Conservation (phyloP, 2,888 invertebrate species). For the Antitype chi region DNA sequence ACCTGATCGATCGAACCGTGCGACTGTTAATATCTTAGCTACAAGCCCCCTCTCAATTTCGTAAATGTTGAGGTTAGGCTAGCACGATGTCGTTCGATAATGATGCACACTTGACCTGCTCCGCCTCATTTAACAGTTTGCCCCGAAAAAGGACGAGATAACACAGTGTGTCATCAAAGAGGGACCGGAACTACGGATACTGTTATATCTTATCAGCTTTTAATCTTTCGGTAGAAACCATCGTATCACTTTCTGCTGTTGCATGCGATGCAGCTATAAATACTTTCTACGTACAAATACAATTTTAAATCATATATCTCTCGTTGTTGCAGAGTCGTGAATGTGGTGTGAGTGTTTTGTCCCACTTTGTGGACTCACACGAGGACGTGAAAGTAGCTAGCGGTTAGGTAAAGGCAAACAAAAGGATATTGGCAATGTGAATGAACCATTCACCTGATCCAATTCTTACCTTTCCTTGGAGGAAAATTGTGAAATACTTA, state of each 20-base stretch:
- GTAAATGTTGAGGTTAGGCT: constrained; percentile 53
- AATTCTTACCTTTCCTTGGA: constrained; percentile 20
- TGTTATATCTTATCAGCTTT: constrained; percentile 48
- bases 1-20: no score
- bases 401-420: constrained; percentile 29
- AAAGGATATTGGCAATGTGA: constrained; percentile 56
- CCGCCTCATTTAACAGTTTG: constrained; percentile 23
- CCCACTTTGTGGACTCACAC: constrained; percentile 27
- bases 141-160: constrained; percentile 50
- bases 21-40: no score
- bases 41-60: neutral
- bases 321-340: constrained; percentile 22
- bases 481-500: constrained; percentile 11
- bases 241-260: constrained; percentile 14
- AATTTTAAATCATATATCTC: constrained; percentile 26
- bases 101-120: constrained; percentile 44
- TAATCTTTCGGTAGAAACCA: constrained; percentile 14
- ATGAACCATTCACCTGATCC: constrained; percentile 28
- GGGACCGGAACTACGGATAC: constrained; percentile 44
- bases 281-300: constrained; percentile 38
- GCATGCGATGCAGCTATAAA: constrained; percentile 35
- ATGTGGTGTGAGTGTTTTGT: constrained; percentile 23
- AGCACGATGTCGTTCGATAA: constrained; percentile 36
- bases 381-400: constrained; percentile 45
- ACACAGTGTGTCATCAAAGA: constrained; percentile 11